Percentiles rank a stretch among this genome's conserved stretches.
Evolutionary conservation across 1,140 invertebrate genomes (phyloP).

Genomic region (Trichogramma pretiosum): DNA sequence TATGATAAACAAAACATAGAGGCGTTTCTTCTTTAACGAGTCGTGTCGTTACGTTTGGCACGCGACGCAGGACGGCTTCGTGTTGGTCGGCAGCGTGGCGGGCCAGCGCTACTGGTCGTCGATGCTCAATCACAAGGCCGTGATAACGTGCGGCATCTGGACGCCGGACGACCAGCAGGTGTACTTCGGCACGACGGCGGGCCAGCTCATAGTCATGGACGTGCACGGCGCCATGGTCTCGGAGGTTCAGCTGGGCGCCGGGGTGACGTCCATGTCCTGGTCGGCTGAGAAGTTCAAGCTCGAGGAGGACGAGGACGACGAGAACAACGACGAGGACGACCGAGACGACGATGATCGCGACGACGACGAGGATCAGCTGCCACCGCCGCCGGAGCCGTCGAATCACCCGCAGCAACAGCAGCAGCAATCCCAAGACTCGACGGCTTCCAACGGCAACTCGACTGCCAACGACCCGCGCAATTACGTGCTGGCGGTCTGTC

Average conservation of each 20-base stretch:
- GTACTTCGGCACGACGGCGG: constrained; percentile 88
- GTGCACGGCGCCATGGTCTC: constrained; percentile 91
- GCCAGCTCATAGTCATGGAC: constrained; percentile 92
- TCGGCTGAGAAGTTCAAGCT: constrained; percentile 97
- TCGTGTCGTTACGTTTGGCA: too few relatives aligned
- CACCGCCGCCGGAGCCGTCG: too few relatives aligned
- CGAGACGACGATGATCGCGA: constrained; percentile 3
- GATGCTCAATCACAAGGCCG: constrained; percentile 86
- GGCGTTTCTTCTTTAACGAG: too few relatives aligned
- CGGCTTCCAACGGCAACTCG: constrained; percentile 26
- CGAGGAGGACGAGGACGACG: constrained; percentile 79
- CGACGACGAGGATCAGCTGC: neutral
- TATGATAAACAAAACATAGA: too few relatives aligned
- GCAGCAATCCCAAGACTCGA: neutral
- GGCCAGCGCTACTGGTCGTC: constrained; percentile 98
- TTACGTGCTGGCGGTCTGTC: constrained; percentile 78
- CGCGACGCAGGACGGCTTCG: constrained; percentile 86
- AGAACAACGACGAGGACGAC: constrained; percentile 21
- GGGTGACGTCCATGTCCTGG: constrained; percentile 87
- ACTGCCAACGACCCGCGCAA: constrained; percentile 40
- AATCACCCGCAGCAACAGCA: neutral
- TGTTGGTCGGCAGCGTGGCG: constrained; percentile 89
- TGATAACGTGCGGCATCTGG: constrained; percentile 94
- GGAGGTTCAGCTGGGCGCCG: constrained; percentile 77
- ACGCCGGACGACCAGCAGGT: constrained; percentile 96